A percentile compares a stretch with the other conserved stretches of the same genome.
These are phyloP conservation scores for Nettapus auritus DNA, from an alignment of 2,113 vertebrate species.

Conservation along the genomic window DNA sequence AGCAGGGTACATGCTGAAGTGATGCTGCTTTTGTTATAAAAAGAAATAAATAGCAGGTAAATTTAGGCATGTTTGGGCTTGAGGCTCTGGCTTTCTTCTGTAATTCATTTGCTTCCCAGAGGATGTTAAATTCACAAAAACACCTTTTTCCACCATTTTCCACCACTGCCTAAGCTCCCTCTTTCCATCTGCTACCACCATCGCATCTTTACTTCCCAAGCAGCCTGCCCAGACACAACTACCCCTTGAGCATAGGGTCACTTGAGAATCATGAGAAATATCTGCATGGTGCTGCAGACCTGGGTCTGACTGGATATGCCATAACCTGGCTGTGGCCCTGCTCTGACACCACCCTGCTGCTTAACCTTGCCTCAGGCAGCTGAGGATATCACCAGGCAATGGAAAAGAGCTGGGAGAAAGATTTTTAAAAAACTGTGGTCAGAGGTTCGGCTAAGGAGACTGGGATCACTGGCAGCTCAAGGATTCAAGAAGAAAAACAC, in stretches of 20 bases:
- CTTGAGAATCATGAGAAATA: background rate
- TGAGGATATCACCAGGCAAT: accelerated
- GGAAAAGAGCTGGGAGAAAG: background rate
- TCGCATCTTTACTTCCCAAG: background rate
- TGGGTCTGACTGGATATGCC: background rate
- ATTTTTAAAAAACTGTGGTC: background rate
- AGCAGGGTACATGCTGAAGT: background rate
- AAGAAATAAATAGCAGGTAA: background rate
- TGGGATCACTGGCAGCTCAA: background rate
- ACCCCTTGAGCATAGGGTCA: background rate
- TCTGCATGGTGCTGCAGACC: background rate
- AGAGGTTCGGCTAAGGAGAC: background rate
- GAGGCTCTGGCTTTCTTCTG: background rate
- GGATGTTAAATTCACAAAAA: background rate
- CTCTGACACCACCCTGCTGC: accelerated
- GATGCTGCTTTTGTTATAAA: background rate
- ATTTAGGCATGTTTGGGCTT: background rate
- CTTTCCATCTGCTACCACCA: background rate
- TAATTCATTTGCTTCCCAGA: background rate
- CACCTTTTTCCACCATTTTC: background rate
- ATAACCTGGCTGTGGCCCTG: background rate
- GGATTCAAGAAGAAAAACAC: background rate
- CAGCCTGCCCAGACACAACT: background rate
- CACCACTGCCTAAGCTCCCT: background rate
- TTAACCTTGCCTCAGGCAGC: background rate